These are phyloP conservation scores for Phenganax stokvisi DNA, from an alignment of 92 coral and sea anemone genomes.

Conservation along the genomic window DNA sequence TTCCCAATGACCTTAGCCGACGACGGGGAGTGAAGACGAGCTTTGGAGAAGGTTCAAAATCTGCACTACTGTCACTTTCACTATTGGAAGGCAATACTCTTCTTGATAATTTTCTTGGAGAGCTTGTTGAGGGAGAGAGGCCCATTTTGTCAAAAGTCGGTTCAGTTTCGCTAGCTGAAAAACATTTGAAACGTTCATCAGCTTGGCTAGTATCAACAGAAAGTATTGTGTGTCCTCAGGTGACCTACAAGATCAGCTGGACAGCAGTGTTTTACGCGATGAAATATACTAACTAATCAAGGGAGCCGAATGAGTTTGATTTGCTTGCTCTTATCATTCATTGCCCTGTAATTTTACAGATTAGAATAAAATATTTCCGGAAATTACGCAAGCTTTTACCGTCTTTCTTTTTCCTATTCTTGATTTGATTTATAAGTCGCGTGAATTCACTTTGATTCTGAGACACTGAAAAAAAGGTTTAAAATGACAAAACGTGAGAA, in stretches of 20 bases:
- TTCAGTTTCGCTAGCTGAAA: neutral
- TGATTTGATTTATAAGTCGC: constrained; percentile 60
- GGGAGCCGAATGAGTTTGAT: neutral
- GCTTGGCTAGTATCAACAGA: too few species aligned
- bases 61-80: constrained; percentile 22
- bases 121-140: neutral
- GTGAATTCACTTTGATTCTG: constrained; percentile 60
- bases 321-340: neutral
- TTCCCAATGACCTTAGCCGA: constrained; percentile 1
- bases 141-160: neutral
- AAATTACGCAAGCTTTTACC: constrained; percentile 17
- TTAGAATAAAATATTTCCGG: neutral
- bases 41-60: constrained; percentile 3
- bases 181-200: neutral
- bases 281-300: neutral
- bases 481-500: neutral
- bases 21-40: neutral
- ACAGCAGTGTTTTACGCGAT: too few species aligned
- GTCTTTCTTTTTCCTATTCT: constrained; percentile 47
- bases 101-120: neutral
- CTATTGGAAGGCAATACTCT: neutral
- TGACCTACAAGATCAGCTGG: too few species aligned
- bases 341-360: too few species aligned
- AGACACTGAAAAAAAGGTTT: constrained; percentile 44
- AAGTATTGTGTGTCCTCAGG: too few species aligned